Conservation (phyloP, 2,113 vertebrate genomes). For the Tachuris rubrigastra region DNA sequence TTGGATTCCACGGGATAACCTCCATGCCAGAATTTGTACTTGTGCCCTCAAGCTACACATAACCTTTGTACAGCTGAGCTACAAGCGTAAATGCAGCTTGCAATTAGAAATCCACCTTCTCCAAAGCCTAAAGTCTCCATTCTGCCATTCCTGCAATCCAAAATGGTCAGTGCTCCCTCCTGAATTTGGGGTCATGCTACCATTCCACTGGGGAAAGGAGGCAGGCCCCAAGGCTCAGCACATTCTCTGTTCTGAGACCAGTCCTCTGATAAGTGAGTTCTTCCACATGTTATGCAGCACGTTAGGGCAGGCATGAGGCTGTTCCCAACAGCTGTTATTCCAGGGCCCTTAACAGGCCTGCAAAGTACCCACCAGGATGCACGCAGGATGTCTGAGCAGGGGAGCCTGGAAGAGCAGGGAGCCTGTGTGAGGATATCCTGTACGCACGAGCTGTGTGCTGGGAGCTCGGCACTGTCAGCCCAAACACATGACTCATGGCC, state of each 20-base stretch:
- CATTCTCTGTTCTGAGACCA: neutral
- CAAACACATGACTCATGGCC: conserved; percentile 61
- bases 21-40: fast-evolving
- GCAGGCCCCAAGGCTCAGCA: neutral
- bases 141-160: neutral
- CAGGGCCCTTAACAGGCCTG: conserved; percentile 1
- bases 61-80: neutral
- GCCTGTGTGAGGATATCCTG: conserved; percentile 63
- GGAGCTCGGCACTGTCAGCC: neutral
- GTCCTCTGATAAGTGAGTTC: neutral
- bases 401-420: conserved; percentile 31
- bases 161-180: neutral
- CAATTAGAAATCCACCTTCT: neutral
- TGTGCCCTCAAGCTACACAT: neutral
- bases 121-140: neutral
- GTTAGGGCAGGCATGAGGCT: neutral
- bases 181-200: neutral
- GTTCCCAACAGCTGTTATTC: conserved; percentile 28
- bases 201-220: neutral
- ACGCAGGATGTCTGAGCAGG: conserved; percentile 57
- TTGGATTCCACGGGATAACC: neutral
- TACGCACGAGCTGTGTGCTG: conserved; percentile 45
- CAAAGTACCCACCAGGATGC: conserved; percentile 52
- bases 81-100: neutral
- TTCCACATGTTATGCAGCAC: neutral